phyloP scores from a whole-genome alignment of 2,113 vertebrate species.

The Myanophis thanlyinensis region DNA sequence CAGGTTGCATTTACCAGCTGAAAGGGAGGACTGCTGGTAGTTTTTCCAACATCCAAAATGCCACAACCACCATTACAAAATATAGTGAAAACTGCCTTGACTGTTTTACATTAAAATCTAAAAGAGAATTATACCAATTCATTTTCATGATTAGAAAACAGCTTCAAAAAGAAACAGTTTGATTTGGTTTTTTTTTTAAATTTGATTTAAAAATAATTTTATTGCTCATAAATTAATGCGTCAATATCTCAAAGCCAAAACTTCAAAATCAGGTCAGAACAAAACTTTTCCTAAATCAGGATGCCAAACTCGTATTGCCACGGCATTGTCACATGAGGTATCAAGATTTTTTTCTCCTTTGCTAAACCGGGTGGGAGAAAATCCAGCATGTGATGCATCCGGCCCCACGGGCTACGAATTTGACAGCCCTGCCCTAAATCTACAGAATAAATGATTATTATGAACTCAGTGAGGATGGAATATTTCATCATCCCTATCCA shows the following conservation, averaged over 20 bases:
- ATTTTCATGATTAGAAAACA: slow-evolving; percentile 40
- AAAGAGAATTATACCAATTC: not conserved
- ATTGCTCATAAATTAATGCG: slow-evolving; percentile 29
- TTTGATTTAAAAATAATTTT: slow-evolving; percentile 26
- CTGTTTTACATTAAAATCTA: slow-evolving; percentile 29
- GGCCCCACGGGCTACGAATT: too few species aligned
- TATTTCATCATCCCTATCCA: not conserved
- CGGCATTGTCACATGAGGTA: too few species aligned
- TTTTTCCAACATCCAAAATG: slow-evolving; percentile 3
- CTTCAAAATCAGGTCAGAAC: slow-evolving; percentile 23
- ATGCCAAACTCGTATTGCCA: too few species aligned
- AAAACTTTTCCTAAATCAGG: slow-evolving; percentile 47
- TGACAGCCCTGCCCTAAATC: too few species aligned
- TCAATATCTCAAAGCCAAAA: slow-evolving; percentile 3
- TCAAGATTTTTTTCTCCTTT: too few species aligned
- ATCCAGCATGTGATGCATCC: too few species aligned
- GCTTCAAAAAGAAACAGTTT: slow-evolving; percentile 16
- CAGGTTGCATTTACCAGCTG: slow-evolving; percentile 5
- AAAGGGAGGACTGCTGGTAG: slow-evolving; percentile 15
- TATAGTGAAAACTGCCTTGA: slow-evolving; percentile 30
- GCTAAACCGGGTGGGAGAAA: too few species aligned
- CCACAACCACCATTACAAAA: not conserved
- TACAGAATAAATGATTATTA: slow-evolving; percentile 27
- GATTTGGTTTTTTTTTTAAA: not conserved
- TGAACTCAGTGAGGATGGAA: slow-evolving; percentile 41